Evolutionary conservation across 2,888 invertebrate species (phyloP), one percentile per base, ranked within the genome.

Genomic region (Campaea margaritaria): DNA sequence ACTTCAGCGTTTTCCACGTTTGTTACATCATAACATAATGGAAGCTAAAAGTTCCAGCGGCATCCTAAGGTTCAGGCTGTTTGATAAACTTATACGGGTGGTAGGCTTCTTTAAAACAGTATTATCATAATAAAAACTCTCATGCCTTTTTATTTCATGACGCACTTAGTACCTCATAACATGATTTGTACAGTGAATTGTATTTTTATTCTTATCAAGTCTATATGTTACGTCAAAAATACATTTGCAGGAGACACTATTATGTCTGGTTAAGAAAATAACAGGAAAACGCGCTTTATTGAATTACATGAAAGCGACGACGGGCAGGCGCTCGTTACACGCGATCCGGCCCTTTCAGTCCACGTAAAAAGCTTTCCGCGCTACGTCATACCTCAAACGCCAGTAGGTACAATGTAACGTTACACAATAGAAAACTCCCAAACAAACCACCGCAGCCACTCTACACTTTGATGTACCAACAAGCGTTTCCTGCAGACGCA

Each of bases 241-340:
- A 12, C 14, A 39, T 39, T 13, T 14, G 0, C 39, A 39, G 7
- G 38, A 39, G 21, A 21, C 12, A 43, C 43, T 21, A 27, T 43
- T 11, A 27, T 8, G 21, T 9, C n/a, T 12, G 0, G 43, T 21
- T 43, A n/a, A 21, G 14, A n/a, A 34, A 28, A 34, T 5, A 34
- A 48, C 21, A 27, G 48, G 38, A 50, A 39, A 50, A 56, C 58
- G 15, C 31, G 9, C 60, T 64, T 67, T 69, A 75, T 72, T 72
- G 64, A 72, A 74, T 79, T 76, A 75, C 65, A 53, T 11, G 49
- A 56, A 64, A 60, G 48, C 28, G 57, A 21, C 21, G 9, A 63
- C 55, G 62, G 52, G 36, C 50, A 58, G 21, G 28, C 45, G 56
- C 7, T 49, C 50, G 49, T 52, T 55, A 58, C 59, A 49, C 41